Percentiles rank a stretch among this genome's conserved stretches.
Conservation (phyloP, 2,888 invertebrate species). For the Xanthostigma xanthostigma region DNA sequence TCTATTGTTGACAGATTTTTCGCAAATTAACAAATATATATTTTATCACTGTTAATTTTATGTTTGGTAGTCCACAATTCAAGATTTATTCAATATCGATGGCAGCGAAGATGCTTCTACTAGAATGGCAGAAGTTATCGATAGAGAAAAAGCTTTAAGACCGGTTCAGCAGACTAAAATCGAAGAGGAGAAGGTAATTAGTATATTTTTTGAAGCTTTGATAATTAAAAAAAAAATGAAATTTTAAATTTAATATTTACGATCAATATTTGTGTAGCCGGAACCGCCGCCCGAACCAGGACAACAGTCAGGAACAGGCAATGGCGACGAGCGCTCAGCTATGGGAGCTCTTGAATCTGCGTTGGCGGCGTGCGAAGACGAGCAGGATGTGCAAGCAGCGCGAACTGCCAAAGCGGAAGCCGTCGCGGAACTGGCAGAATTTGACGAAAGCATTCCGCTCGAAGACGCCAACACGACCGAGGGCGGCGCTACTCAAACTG, state of each 20-base stretch:
- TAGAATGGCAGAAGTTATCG: conserved; percentile 40
- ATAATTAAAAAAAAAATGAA: too few relatives aligned
- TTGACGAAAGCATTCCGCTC: conserved; percentile 86
- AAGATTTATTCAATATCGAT: conserved; percentile 77
- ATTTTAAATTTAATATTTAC: too few relatives aligned
- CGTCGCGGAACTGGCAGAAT: conserved; percentile 81
- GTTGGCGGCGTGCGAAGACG: conserved; percentile 86
- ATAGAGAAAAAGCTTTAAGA: conserved; percentile 26
- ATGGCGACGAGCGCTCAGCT: conserved; percentile 39
- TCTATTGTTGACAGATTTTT: conserved; percentile 4
- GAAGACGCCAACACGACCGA: conserved; percentile 37
- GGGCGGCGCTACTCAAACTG: conserved; percentile 17
- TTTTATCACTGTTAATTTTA: conserved; percentile 6
- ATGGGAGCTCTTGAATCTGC: conserved; percentile 62
- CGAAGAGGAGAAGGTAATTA: too few relatives aligned
- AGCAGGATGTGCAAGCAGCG: conserved; percentile 85
- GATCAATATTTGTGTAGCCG: too few relatives aligned
- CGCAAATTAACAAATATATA: conserved; percentile 1
- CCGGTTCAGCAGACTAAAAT: too few relatives aligned
- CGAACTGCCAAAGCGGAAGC: conserved; percentile 80
- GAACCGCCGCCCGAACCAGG: too few relatives aligned
- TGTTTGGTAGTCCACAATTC: conserved; percentile 60
- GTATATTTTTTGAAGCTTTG: too few relatives aligned
- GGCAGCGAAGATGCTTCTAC: conserved; percentile 40
- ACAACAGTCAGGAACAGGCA: conserved; percentile 8